Base-by-base conservation (phyloP, 1,140 invertebrate species). In the Drosophila repleta region DNA sequence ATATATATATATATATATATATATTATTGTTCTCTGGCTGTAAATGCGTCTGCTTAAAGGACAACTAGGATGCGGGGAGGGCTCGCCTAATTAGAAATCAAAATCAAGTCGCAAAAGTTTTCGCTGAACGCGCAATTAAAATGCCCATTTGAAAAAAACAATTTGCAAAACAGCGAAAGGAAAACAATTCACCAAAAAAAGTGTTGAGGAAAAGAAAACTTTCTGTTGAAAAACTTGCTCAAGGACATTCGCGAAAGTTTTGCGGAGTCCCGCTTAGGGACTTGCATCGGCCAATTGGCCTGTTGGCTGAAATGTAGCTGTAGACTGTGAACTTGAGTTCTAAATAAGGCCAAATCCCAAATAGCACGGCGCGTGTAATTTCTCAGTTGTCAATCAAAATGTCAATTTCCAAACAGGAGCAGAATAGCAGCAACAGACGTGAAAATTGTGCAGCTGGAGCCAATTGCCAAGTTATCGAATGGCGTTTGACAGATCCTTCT, bases 351-450 rank as follows among this genome's bases (percentile, higher is more conserved):
- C 41, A 46, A 68, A 26, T 55, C 29, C 49, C 39, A 39, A 69
- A n/a, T 37, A 17, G 20, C 29, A 15, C 43, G 21, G 49, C 46
- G 32, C 45, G 57, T 57, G 55, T 76, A 88, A 90, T 90, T 78
- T 82, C 74, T 90, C 80, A 78, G 67, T 69, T 82, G 88, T 90
- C 88, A 90, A 90, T 90, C 88, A 84, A 84, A 60, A 62, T 79
- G 88, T 81, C 88, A 90, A 90, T 88, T 84, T 79, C 29, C 32
- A 37, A 11, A 53, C 26, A 32, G 29, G 29, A 6, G 8, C 29
- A 32, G 7, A 7, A 32, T 2, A 18, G 24, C 21, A 53, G 17
- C 17, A 10, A 11, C 11, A 67, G 61, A 29, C 55, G 61, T 57
- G 48, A 29, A 52, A 56, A 74, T 74, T 62, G 39, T 56, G 76